phyloP scores from a whole-genome alignment of 2,888 invertebrate genomes.

The Uloborus plumipes region DNA sequence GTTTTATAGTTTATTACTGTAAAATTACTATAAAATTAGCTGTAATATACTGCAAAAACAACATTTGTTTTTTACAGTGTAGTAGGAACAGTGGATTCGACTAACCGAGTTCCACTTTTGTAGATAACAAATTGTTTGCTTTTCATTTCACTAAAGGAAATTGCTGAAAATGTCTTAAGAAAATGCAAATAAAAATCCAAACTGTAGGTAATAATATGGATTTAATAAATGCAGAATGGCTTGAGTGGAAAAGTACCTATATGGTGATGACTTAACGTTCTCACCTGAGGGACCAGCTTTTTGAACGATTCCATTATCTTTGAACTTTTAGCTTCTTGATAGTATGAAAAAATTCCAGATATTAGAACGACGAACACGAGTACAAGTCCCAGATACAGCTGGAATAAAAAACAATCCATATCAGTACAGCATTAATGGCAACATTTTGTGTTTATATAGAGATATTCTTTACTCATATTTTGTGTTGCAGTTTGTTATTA shows the following conservation, averaged over 20 bases:
- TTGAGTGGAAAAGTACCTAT: background rate
- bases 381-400: constrained; percentile 77
- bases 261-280: background rate
- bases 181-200: background rate
- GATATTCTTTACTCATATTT: background rate
- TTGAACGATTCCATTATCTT: constrained; percentile 88
- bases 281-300: constrained; percentile 77
- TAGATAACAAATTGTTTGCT: too few species aligned
- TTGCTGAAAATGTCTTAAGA: too few species aligned
- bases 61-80: too few species aligned
- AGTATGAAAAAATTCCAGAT: constrained; percentile 81
- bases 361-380: constrained; percentile 79
- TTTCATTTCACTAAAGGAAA: too few species aligned
- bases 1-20: too few species aligned
- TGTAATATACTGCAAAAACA: too few species aligned
- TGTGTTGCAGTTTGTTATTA: too few species aligned
- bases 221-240: background rate
- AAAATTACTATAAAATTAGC: too few species aligned
- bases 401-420: constrained; percentile 67
- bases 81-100: too few species aligned
- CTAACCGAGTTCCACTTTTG: too few species aligned
- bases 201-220: background rate
- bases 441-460: background rate
- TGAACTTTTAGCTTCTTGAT: constrained; percentile 81
- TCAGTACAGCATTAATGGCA: background rate